Evolutionary conservation across 2,888 invertebrate genomes (phyloP).

Genomic region (Agriopis aurantiaria): DNA sequence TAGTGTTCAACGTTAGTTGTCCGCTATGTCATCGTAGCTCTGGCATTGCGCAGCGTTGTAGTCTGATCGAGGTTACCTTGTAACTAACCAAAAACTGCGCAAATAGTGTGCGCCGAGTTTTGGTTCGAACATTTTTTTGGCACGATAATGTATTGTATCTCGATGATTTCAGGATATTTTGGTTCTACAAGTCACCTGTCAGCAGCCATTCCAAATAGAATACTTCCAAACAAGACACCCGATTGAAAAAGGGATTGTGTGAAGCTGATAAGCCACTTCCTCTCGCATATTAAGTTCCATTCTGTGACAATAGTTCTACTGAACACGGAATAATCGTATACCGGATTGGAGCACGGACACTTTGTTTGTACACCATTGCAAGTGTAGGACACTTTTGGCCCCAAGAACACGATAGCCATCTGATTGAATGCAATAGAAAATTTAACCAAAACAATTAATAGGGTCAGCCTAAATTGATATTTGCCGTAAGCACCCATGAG

Average conservation of each 20-base stretch:
- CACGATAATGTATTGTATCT: no score
- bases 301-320: slow-evolving; percentile 90
- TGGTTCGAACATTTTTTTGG: no score
- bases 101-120: no score
- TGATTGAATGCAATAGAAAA: slow-evolving; percentile 6
- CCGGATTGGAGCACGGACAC: slow-evolving; percentile 2
- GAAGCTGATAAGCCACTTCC: slow-evolving; percentile 59
- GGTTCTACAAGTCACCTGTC: slow-evolving; percentile 87
- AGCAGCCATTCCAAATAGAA: slow-evolving; percentile 90
- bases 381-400: neutral
- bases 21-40: no score
- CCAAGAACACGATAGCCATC: slow-evolving; percentile 3
- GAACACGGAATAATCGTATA: slow-evolving; percentile 89
- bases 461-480: slow-evolving; percentile 1
- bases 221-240: slow-evolving; percentile 90
- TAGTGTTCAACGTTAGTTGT: no score
- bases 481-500: slow-evolving; percentile 6
- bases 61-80: no score
- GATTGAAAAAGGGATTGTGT: slow-evolving; percentile 92
- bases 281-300: slow-evolving; percentile 91
- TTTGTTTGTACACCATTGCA: neutral
- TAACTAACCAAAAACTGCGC: no score
- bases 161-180: neutral
- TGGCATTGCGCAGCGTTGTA: no score
- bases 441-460: neutral